These are phyloP conservation scores for Batillaria attramentaria DNA, from an alignment of 1,140 invertebrate species.

Conservation along the genomic window DNA sequence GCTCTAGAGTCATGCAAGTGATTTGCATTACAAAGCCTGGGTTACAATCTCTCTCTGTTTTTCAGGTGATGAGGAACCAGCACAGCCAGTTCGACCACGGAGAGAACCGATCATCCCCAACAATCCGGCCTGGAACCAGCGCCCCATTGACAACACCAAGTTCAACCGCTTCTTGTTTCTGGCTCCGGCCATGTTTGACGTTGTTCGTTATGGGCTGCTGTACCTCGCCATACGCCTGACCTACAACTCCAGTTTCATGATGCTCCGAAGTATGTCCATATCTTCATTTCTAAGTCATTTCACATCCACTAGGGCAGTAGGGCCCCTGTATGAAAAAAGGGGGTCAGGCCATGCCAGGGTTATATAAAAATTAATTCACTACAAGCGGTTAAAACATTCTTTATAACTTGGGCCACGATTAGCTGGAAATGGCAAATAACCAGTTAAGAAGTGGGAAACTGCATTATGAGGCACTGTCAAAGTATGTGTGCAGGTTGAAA, in stretches of 20 bases:
- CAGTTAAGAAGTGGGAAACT: too few relatives aligned
- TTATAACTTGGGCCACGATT: too few relatives aligned
- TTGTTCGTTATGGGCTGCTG: conserved; percentile 16
- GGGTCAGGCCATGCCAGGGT: too few relatives aligned
- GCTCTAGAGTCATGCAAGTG: not conserved
- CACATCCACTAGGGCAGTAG: not conserved
- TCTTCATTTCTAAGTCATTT: not conserved
- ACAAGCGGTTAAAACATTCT: too few relatives aligned
- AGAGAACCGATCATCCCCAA: not conserved
- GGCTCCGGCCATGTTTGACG: conserved; percentile 25
- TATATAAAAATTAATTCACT: too few relatives aligned
- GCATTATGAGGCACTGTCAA: too few relatives aligned
- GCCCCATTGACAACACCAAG: conserved; percentile 23
- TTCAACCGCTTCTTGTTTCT: conserved; percentile 27
- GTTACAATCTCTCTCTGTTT: not conserved
- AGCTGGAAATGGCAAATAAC: too few relatives aligned
- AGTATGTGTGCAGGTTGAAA: too few relatives aligned
- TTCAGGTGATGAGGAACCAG: not conserved
- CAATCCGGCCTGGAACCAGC: conserved; percentile 22
- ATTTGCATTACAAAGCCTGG: not conserved
- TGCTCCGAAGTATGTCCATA: conserved; percentile 16
- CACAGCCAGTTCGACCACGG: not conserved
- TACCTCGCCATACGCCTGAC: conserved; percentile 22
- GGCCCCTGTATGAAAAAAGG: too few relatives aligned
- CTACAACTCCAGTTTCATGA: conserved; percentile 23